These are phyloP conservation scores for Sycophila sp. DNA, from an alignment of 1,140 invertebrate species.

Conservation along the genomic window DNA sequence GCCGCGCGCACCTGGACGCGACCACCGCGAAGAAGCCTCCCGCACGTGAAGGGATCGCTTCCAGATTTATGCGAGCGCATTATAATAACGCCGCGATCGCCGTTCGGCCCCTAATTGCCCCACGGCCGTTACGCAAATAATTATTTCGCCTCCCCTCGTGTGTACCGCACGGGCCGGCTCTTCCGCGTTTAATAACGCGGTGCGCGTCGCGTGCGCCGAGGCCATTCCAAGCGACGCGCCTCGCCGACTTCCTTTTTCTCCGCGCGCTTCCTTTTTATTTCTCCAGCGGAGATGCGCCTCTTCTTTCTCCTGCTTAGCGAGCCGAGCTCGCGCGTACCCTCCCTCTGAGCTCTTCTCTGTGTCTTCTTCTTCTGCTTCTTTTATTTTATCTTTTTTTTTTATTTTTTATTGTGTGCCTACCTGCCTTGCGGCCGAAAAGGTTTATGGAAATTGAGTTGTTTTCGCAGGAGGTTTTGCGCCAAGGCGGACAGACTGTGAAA, in stretches of 20 bases:
- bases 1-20: too few relatives aligned
- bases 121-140: constrained; percentile 7
- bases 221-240: constrained; percentile 11
- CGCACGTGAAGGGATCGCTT: neutral
- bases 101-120: constrained; percentile 9
- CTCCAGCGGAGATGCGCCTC: neutral
- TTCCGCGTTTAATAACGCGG: constrained; percentile 13
- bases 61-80: neutral
- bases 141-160: neutral
- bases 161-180: neutral
- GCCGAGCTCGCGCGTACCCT: too few relatives aligned
- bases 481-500: too few relatives aligned
- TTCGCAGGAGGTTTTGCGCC: too few relatives aligned
- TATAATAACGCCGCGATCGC: neutral
- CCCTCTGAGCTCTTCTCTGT: too few relatives aligned
- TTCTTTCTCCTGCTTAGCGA: neutral
- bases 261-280: neutral
- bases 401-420: too few relatives aligned
- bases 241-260: neutral
- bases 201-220: constrained; percentile 16
- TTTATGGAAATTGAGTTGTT: too few relatives aligned
- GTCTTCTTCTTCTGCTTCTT: too few relatives aligned
- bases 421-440: too few relatives aligned
- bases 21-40: neutral
- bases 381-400: too few relatives aligned